Conservation (phyloP, 2,888 invertebrate species). For the Cremastinae sp. region DNA sequence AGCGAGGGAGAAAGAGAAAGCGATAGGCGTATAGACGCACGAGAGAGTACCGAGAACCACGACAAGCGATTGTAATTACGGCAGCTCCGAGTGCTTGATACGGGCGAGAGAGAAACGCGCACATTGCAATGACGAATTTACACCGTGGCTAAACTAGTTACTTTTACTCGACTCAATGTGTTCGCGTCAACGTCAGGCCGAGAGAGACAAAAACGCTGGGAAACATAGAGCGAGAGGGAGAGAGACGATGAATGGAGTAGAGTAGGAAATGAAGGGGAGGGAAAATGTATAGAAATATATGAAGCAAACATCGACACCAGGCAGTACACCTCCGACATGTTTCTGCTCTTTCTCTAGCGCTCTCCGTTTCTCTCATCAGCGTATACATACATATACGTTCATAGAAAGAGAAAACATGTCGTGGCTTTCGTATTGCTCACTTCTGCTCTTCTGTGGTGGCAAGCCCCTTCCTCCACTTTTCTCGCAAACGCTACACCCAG, state of each 20-base stretch:
- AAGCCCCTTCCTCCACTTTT: constrained; percentile 11
- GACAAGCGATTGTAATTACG: constrained; percentile 69
- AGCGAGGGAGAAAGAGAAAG: constrained; percentile 32
- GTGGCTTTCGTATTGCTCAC: neutral
- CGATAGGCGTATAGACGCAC: constrained; percentile 39
- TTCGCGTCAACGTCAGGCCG: constrained; percentile 57
- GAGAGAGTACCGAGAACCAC: constrained; percentile 60
- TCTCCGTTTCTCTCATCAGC: constrained; percentile 21
- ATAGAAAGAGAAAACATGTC: neutral
- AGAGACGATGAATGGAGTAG: neutral
- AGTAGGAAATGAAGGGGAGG: no score
- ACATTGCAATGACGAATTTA: constrained; percentile 63
- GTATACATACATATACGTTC: constrained; percentile 6
- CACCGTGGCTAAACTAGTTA: constrained; percentile 64
- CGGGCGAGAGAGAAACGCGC: constrained; percentile 57
- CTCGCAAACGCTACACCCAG: constrained; percentile 13
- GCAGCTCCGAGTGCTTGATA: constrained; percentile 46
- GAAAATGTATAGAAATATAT: neutral
- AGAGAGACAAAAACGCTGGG: constrained; percentile 23
- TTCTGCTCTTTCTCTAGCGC: neutral
- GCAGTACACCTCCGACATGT: neutral
- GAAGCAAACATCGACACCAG: neutral
- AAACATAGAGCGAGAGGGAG: constrained; percentile 6
- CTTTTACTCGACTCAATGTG: constrained; percentile 62
- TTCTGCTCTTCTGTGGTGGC: no score